Percentiles rank a stretch among this genome's conserved stretches.
phyloP scores from a whole-genome alignment of 2,888 invertebrate species.

The Epicampocera succincta region DNA sequence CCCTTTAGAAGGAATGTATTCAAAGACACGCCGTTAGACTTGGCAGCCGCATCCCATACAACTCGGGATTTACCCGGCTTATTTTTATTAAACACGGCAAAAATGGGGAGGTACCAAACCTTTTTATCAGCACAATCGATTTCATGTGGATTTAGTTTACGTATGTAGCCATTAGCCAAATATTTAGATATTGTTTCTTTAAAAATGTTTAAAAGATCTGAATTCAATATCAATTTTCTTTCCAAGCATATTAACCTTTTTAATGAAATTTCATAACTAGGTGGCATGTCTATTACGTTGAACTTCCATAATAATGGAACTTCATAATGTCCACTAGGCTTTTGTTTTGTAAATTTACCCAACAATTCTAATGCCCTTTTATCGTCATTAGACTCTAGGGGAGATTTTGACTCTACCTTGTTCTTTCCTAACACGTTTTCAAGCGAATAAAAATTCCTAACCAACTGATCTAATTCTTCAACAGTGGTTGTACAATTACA shows the following conservation, averaged over 20 bases:
- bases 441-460: constrained; percentile 30
- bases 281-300: constrained; percentile 4
- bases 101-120: constrained; percentile 40
- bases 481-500: constrained; percentile 28
- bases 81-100: constrained; percentile 37
- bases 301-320: constrained; percentile 7
- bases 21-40: constrained; percentile 36
- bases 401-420: neutral
- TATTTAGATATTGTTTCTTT: constrained; percentile 21
- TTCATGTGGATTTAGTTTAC: neutral
- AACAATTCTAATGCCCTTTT: constrained; percentile 12
- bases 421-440: constrained; percentile 8
- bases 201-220: constrained; percentile 16
- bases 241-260: constrained; percentile 31
- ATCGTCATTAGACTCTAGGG: neutral
- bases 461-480: constrained; percentile 24
- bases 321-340: constrained; percentile 17
- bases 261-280: constrained; percentile 37
- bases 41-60: constrained; percentile 61
- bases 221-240: constrained; percentile 1
- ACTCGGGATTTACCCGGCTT: constrained; percentile 42
- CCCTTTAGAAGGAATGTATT: constrained; percentile 57
- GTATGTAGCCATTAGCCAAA: constrained; percentile 15
- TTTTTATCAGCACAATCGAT: constrained; percentile 1
- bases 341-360: neutral